Evolutionary conservation across 2,888 invertebrate species (phyloP), one percentile per base, ranked within the genome.

Genomic region (Orchesellides sinensis): DNA sequence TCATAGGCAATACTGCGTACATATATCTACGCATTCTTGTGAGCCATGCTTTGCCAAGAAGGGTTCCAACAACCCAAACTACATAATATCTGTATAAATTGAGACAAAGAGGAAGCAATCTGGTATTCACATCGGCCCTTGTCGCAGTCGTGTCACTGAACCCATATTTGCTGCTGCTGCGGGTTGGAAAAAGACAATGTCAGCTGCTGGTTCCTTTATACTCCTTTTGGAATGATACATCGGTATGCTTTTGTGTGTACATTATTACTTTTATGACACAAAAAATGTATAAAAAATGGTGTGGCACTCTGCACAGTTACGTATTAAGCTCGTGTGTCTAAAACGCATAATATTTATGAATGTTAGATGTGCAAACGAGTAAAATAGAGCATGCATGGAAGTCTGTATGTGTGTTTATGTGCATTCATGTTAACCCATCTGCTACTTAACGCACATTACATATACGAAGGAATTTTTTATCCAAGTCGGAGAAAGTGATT

Each of bases 111-210:
- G 47, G n/a, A 47, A 56, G n/a, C 40, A 59, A 59, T 59, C 72
- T 29, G 40, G 45, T 59, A 59, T 47, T 61, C 65, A 65, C 75
- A 75, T 66, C 23, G 66, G 75, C 19, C 61, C 68, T 77, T 77
- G 77, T 77, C 77, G 69, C 69, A 77, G 47, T n/a, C n/a, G n/a
- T 68, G 77, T 69, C 77, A 77, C 59, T 77, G 68, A 77, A 77
- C 77, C 54, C 63, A 10, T 52, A 29, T 12, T 21, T 74, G n/a
- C n/a, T n/a, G n/a, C n/a, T 2, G 40, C 52, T 52, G 10, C 5
- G 21, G 10, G 14, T 49, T n/a, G 17, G n/a, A 1, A 10, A 52
- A 52, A 52, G 35, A 10, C 52, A 40, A 19, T 35, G 25, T 27
- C 56, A 56, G 52, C 17, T 56, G 35, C 69, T 6, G 40, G 25